These are phyloP conservation scores for Ganaspis sp. DNA, from an alignment of 1,140 invertebrate species.

Conservation along the genomic window DNA sequence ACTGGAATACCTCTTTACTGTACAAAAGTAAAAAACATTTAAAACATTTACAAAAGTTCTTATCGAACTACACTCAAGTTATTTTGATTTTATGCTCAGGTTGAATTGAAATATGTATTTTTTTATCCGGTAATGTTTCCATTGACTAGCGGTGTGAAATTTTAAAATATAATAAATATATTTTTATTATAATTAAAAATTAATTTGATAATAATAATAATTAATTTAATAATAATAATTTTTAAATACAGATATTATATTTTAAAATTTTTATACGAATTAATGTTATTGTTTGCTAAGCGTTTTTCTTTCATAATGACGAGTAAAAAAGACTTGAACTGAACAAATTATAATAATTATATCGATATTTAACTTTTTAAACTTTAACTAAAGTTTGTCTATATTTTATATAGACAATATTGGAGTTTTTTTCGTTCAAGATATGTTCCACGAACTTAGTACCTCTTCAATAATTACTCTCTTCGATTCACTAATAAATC, in stretches of 20 bases:
- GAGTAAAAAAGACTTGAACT: too few species aligned
- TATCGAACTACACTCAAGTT: neutral
- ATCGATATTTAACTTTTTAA: conserved; percentile 12
- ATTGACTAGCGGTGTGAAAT: too few species aligned
- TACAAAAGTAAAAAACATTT: neutral
- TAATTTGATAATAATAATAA: too few species aligned
- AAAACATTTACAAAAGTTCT: conserved; percentile 2
- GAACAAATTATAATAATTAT: too few species aligned
- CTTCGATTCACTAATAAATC: conserved; percentile 39
- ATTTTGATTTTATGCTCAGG: neutral
- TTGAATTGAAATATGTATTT: neutral
- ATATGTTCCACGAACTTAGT: conserved; percentile 7
- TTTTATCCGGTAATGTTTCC: too few species aligned
- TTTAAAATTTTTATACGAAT: neutral
- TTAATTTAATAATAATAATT: too few species aligned
- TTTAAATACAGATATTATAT: too few species aligned
- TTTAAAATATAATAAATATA: too few species aligned
- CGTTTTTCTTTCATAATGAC: neutral
- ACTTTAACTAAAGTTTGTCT: conserved; percentile 4
- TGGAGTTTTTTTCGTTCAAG: neutral
- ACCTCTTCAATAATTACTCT: conserved; percentile 35
- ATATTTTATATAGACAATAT: neutral
- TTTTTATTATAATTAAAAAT: too few species aligned
- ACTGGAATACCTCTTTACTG: too few species aligned
- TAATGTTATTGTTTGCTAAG: conserved; percentile 4